These are phyloP conservation scores for Hiodon alosoides DNA, from an alignment of 2,113 vertebrate genomes.

Conservation along the genomic window DNA sequence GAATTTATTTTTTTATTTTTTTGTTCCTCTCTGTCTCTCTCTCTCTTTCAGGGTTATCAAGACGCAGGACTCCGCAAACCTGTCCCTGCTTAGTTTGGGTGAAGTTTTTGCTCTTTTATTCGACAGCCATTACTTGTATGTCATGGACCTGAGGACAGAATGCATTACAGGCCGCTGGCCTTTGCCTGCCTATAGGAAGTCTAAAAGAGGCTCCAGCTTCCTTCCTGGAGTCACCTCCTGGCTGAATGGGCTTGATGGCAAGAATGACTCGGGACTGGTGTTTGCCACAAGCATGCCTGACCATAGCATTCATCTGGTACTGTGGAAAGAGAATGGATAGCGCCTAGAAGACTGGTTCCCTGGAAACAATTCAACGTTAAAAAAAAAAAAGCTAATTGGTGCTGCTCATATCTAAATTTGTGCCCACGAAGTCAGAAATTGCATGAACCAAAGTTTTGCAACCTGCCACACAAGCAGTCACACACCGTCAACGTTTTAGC, in stretches of 20 bases:
- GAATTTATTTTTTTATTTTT: too few species aligned
- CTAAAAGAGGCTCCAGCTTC: conserved; percentile 95
- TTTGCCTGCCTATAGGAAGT: conserved; percentile 92
- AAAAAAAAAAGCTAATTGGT: conserved; percentile 37
- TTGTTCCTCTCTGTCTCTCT: neutral
- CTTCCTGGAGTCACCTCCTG: conserved; percentile 88
- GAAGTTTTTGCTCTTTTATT: conserved; percentile 93
- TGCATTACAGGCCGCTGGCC: conserved; percentile 89
- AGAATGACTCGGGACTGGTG: conserved; percentile 88
- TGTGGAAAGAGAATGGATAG: conserved; percentile 94
- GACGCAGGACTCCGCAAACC: conserved; percentile 78
- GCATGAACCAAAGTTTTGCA: conserved; percentile 85
- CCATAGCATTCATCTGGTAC: conserved; percentile 96
- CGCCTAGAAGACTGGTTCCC: conserved; percentile 12
- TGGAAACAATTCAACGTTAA: conserved; percentile 13
- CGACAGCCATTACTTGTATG: conserved; percentile 90
- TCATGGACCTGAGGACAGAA: conserved; percentile 96
- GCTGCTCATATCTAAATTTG: conserved; percentile 42
- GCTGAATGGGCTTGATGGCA: conserved; percentile 88
- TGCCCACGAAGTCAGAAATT: conserved; percentile 59
- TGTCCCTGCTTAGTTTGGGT: conserved; percentile 90
- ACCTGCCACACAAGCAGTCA: conserved; percentile 18
- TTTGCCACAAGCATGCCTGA: conserved; percentile 99
- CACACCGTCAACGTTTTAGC: neutral
- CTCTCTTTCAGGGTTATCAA: conserved; percentile 82